Base-by-base conservation (phyloP, 2,797 vertebrate species). In the Dipus sagitta region DNA sequence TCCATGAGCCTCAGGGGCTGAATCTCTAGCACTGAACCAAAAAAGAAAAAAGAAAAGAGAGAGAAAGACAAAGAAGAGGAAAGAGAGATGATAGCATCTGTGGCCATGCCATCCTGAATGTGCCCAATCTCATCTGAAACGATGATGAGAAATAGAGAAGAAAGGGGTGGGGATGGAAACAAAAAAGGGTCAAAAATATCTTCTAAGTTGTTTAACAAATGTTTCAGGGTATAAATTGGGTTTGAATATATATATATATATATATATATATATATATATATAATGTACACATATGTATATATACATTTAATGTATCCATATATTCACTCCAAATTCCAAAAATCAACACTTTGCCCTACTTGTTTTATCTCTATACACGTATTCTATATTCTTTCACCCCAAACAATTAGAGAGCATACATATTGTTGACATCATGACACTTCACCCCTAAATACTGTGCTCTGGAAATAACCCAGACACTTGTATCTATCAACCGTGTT, bases 121-220 rank as follows among this genome's bases (percentile, higher is more conserved):
- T 47, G 9, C 11, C 47, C 47, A 4, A 14, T 68, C 11, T 68
- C 13, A 30, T 15, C 67, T 30, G 13, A 68, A 30, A 68, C 9
- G 67, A 7, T 30, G 23, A 20, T 14, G 20, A 14, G 13, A 18
- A 34, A 2, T 23, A 60, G 34, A 30, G 54, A n/a, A 30, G 58
- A 34, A 86, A 32, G 21, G 70, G 9, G 6, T 47, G 11, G 6
- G 68, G 32, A 67, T 67, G 5, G 0, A 8, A 34, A 82, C 47
- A 47, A 47, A 47, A 62, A 54, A 60, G 20, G 34, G 21, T 3
- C 20, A 90, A 76, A 12, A 85, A 30, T 23, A 86, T 74, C n/a
- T 88, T 77, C 42, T 70, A 81, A 92, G 65, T 77, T 47, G 74
- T 82, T 86, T 94, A 80, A 83, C 38, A 92, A 86, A 85, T 84